phyloP scores from a whole-genome alignment of 2,888 invertebrate genomes.

The Lithophane semibrunnea region DNA sequence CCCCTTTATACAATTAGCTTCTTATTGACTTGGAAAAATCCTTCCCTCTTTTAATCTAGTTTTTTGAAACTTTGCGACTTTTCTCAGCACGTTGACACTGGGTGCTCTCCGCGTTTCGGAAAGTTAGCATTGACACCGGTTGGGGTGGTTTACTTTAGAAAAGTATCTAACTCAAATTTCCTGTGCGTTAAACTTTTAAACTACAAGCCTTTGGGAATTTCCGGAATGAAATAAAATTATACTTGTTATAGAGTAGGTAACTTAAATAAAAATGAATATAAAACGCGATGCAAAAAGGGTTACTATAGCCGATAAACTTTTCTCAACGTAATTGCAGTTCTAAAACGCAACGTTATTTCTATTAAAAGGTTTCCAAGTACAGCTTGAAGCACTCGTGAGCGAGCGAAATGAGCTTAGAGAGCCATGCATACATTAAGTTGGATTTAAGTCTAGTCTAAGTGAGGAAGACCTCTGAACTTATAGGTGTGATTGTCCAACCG shows the following conservation, averaged over 20 bases:
- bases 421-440: slow-evolving; percentile 67
- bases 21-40: slow-evolving; percentile 80
- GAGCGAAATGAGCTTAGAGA: slow-evolving; percentile 61
- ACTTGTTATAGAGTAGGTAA: slow-evolving; percentile 32
- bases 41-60: slow-evolving; percentile 68
- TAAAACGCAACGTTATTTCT: slow-evolving; percentile 60
- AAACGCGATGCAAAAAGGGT: slow-evolving; percentile 39
- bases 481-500: slow-evolving; percentile 66
- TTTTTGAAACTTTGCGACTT: slow-evolving; percentile 59
- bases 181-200: slow-evolving; percentile 53
- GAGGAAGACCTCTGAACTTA: slow-evolving; percentile 65
- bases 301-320: slow-evolving; percentile 36
- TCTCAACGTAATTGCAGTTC: slow-evolving; percentile 50
- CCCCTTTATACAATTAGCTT: slow-evolving; percentile 84
- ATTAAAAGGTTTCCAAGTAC: slow-evolving; percentile 62
- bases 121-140: slow-evolving; percentile 63
- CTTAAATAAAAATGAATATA: slow-evolving; percentile 32
- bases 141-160: slow-evolving; percentile 48
- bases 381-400: slow-evolving; percentile 63
- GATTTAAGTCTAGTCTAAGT: slow-evolving; percentile 65
- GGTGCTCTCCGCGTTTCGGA: slow-evolving; percentile 58
- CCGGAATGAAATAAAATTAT: slow-evolving; percentile 44
- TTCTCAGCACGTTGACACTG: slow-evolving; percentile 53
- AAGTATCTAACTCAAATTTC: slow-evolving; percentile 60
- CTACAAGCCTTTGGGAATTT: slow-evolving; percentile 46